Conservation (phyloP, 1,140 invertebrate species). For the Drosophila paulistorum region DNA sequence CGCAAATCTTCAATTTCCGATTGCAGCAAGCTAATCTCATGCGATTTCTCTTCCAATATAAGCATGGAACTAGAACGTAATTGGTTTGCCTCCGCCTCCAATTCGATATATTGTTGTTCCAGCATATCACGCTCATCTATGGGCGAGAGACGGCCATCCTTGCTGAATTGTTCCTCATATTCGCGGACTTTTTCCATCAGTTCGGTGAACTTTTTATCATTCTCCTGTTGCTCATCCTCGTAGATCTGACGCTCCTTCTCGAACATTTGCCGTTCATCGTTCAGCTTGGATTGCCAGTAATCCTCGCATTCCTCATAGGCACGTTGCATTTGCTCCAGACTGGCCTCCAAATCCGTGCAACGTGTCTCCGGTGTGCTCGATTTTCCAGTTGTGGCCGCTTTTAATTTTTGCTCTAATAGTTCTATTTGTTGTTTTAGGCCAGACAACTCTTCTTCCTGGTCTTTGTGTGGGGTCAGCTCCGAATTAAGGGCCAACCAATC, state of each 20-base stretch:
- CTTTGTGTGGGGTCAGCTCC: constrained; percentile 59
- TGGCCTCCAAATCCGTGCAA: constrained; percentile 88
- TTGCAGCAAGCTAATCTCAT: constrained; percentile 85
- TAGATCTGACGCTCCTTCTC: constrained; percentile 89
- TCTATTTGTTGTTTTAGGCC: constrained; percentile 60
- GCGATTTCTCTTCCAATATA: constrained; percentile 83
- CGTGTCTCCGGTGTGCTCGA: constrained; percentile 83
- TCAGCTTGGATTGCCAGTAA: constrained; percentile 91
- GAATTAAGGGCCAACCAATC: constrained; percentile 83
- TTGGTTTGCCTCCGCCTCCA: constrained; percentile 88
- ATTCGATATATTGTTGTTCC: constrained; percentile 89
- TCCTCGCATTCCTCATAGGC: constrained; percentile 94
- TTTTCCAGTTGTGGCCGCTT: constrained; percentile 27
- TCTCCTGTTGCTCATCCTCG: constrained; percentile 90
- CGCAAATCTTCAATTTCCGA: constrained; percentile 83
- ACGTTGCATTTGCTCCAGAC: constrained; percentile 88
- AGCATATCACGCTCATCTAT: constrained; percentile 90
- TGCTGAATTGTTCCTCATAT: constrained; percentile 90
- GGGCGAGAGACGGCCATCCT: constrained; percentile 86
- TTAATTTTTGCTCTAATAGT: constrained; percentile 62
- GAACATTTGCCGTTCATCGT: constrained; percentile 89
- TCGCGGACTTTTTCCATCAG: constrained; percentile 90
- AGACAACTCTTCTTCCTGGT: constrained; percentile 52
- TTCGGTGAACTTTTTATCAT: constrained; percentile 90
- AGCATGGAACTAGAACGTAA: constrained; percentile 75